Evolutionary conservation across 2,888 invertebrate species (phyloP).

Genomic region (Callinectes sapidus): DNA sequence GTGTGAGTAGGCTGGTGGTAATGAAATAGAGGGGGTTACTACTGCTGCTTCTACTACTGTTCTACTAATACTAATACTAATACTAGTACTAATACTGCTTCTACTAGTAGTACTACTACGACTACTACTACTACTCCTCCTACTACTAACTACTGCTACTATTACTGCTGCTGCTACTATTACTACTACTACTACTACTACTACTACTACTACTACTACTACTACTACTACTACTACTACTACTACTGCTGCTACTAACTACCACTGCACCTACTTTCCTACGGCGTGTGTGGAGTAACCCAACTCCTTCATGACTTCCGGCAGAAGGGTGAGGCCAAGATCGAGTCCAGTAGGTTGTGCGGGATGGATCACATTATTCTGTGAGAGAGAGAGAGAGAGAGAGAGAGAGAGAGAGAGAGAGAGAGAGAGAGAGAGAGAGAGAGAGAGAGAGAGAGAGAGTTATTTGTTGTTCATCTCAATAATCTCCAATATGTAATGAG

Average conservation of each 20-base stretch:
- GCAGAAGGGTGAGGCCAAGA: slow-evolving; percentile 86
- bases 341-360: slow-evolving; percentile 89
- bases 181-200: background rate
- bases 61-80: background rate
- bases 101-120: background rate
- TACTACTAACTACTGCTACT: slow-evolving; percentile 2
- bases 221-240: background rate
- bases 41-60: background rate
- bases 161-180: background rate
- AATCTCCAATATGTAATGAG: background rate
- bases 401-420: background rate
- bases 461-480: background rate
- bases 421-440: slow-evolving; percentile 28
- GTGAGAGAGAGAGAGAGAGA: slow-evolving; percentile 75
- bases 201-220: background rate
- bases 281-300: slow-evolving; percentile 89
- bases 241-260: background rate
- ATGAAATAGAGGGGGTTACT: background rate
- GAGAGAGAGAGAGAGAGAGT: background rate
- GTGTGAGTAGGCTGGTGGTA: no score
- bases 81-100: background rate
- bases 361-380: slow-evolving; percentile 84
- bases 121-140: background rate
- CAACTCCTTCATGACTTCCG: slow-evolving; percentile 86
- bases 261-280: slow-evolving; percentile 80